phyloP scores from a whole-genome alignment of 2,113 vertebrate species.

The Dicentrarchus labrax region DNA sequence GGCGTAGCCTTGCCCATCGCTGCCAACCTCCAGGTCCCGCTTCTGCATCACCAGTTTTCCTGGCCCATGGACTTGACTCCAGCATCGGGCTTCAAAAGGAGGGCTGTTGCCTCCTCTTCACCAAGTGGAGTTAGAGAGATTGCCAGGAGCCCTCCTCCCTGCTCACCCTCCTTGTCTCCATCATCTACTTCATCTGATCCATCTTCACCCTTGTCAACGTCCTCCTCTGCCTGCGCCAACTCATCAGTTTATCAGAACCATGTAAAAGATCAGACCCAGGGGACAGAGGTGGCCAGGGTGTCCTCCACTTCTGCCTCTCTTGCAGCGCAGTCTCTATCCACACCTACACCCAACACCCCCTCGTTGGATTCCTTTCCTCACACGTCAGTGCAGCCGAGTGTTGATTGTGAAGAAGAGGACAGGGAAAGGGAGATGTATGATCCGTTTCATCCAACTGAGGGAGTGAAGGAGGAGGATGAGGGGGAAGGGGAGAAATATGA shows the following conservation, averaged over 20 bases:
- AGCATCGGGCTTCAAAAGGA: slow-evolving; percentile 73
- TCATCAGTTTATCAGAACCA: slow-evolving; percentile 67
- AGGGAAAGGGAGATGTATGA: slow-evolving; percentile 87
- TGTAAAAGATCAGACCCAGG: slow-evolving; percentile 46
- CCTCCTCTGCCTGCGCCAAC: slow-evolving; percentile 70
- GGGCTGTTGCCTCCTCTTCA: slow-evolving; percentile 61
- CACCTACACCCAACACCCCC: slow-evolving; percentile 21
- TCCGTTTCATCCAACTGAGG: slow-evolving; percentile 91
- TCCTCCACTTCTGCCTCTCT: slow-evolving; percentile 79
- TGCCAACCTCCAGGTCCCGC: slow-evolving; percentile 15
- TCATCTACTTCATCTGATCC: slow-evolving; percentile 79
- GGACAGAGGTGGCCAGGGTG: slow-evolving; percentile 58
- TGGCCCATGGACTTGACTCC: slow-evolving; percentile 72
- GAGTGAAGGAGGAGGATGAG: slow-evolving; percentile 61
- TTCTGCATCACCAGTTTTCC: slow-evolving; percentile 57
- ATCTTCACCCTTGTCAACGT: slow-evolving; percentile 75
- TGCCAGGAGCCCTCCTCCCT: slow-evolving; percentile 71
- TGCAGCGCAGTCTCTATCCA: slow-evolving; percentile 39
- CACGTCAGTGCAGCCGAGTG: slow-evolving; percentile 25
- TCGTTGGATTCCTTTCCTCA: slow-evolving; percentile 45
- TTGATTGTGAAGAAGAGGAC: slow-evolving; percentile 51
- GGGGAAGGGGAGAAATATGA: slow-evolving; percentile 92
- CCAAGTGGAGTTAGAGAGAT: slow-evolving; percentile 60
- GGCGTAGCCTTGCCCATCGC: background rate
- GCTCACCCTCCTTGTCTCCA: slow-evolving; percentile 74